These are phyloP conservation scores for Cephus pulcher DNA, from an alignment of 2,888 invertebrate species.

Conservation along the genomic window DNA sequence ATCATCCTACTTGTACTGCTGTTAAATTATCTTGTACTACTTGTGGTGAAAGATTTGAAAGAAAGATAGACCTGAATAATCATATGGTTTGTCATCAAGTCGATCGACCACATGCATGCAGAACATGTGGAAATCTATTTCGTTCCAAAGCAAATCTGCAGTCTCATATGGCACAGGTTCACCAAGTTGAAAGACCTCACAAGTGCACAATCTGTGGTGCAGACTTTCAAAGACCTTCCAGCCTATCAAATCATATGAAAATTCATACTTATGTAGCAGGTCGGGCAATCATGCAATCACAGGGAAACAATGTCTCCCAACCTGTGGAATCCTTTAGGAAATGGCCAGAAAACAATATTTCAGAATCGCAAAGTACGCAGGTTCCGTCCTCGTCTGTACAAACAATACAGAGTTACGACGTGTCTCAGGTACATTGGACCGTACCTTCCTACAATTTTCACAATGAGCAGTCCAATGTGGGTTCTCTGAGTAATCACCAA, in stretches of 20 bases:
- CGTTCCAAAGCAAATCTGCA: slow-evolving; percentile 60
- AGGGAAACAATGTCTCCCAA: slow-evolving; percentile 31
- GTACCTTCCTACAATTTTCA: slow-evolving; percentile 50
- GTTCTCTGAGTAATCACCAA: slow-evolving; percentile 32
- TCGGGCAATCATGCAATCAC: slow-evolving; percentile 57
- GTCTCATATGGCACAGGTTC: slow-evolving; percentile 57
- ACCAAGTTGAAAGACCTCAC: slow-evolving; percentile 54
- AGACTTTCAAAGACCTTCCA: slow-evolving; percentile 67
- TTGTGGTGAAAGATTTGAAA: slow-evolving; percentile 64
- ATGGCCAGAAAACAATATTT: slow-evolving; percentile 42
- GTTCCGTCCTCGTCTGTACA: slow-evolving; percentile 43
- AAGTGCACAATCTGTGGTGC: slow-evolving; percentile 67
- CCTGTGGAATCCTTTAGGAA: slow-evolving; percentile 42
- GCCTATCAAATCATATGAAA: slow-evolving; percentile 69
- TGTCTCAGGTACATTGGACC: slow-evolving; percentile 56
- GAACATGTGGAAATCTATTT: slow-evolving; percentile 64
- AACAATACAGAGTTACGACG: slow-evolving; percentile 49
- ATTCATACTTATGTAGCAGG: slow-evolving; percentile 67
- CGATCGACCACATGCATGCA: slow-evolving; percentile 65
- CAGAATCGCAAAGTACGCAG: slow-evolving; percentile 37
- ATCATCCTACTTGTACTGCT: slow-evolving; percentile 45
- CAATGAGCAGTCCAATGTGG: slow-evolving; percentile 41
- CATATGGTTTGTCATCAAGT: slow-evolving; percentile 68
- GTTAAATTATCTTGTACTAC: slow-evolving; percentile 54
- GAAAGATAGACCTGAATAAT: slow-evolving; percentile 66